Conservation (phyloP, 2,113 vertebrate genomes). For the Pelusios castaneus region DNA sequence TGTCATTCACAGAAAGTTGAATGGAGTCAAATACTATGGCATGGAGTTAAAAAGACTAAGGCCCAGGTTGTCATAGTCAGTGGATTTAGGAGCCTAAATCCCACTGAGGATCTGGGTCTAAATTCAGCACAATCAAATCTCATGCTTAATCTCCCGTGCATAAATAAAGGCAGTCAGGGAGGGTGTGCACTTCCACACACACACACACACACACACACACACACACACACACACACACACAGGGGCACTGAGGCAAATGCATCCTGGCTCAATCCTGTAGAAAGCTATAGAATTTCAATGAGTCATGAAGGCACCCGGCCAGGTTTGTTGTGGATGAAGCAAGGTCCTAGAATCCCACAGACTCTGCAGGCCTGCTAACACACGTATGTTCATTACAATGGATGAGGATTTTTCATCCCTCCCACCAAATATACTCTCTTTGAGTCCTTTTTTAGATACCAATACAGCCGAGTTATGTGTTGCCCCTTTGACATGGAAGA, state of each 20-base stretch:
- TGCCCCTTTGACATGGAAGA: no score
- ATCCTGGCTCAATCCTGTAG: not conserved
- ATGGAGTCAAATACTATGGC: not conserved
- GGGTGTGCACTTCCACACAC: not conserved
- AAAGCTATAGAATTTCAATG: not conserved
- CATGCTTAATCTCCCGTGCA: not conserved
- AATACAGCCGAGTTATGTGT: no score
- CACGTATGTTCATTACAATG: no score
- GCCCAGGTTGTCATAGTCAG: not conserved
- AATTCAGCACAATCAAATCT: not conserved
- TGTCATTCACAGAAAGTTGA: not conserved
- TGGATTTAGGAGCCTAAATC: not conserved
- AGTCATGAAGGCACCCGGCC: no score
- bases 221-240: no score
- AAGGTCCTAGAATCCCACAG: no score
- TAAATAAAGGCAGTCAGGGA: not conserved
- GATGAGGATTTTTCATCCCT: no score
- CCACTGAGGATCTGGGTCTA: not conserved
- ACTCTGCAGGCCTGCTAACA: no score
- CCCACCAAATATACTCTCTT: no score
- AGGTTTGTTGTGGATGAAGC: no score
- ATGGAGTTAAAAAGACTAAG: not conserved
- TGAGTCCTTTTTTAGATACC: no score
- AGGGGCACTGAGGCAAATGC: not conserved
- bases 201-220: no score